Evolutionary conservation across 2,888 invertebrate genomes (phyloP), one percentile per base, ranked within the genome.

Genomic region (Incurvaria masculella): DNA sequence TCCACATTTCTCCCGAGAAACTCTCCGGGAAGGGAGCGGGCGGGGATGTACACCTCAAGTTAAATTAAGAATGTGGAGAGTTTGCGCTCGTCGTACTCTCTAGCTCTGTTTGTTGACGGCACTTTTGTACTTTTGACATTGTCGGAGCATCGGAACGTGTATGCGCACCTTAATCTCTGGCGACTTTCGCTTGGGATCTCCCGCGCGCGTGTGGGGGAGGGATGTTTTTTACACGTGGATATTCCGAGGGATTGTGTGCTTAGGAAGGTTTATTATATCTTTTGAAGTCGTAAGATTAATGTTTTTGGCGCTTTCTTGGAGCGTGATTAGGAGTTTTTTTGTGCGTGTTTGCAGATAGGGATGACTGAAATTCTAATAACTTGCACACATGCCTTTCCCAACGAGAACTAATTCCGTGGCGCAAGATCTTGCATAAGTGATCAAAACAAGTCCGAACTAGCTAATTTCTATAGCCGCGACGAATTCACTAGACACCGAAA

Each of bases 41-140:
- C 27, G 49, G 71, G 69, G 73, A 72, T 71, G 72, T 69, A 74
- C 72, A 70, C 73, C 74, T 76, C 74, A 76, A 76, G 76, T 76
- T 78, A 76, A 76, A 78, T 78, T 78, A 78, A 78, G 78, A 78
- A 78, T 78, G 74, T 76, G 73, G 14, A 48, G 69, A 74, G 69
- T 67, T 72, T 65, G 64, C 64, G 58, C 63, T 33, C 65, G 62
- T 61, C 65, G 68, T 66, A 67, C 66, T 66, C 61, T 62, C 60
- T 61, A 64, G 68, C 68, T 72, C 70, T 74, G 75, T 75, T 76
- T 76, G 75, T 76, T 69, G 73, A 70, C 66, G 63, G 64, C 71
- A 72, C 72, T 75, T 75, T 72, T 33, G 33, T 14, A 33, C 33
- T 33, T 70, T 73, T 48, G 75, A 78, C 76, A 76, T 75, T 74